Conservation (phyloP, 1,140 invertebrate species). For the silkworm (Bombyx mori) region ASM3026992v2 NC_085131.1:10430501-10431000, state of each 20-base stretch:
- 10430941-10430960: too few species aligned
- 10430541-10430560: slow-evolving; percentile 69
- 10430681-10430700: slow-evolving; percentile 32
- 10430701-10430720: slow-evolving; percentile 39
- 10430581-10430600: slow-evolving; percentile 63
- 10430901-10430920: too few species aligned
- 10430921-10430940: too few species aligned
- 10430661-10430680: slow-evolving; percentile 35
- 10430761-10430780: too few species aligned
- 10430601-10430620: slow-evolving; percentile 58
- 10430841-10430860: too few species aligned
- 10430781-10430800: too few species aligned
- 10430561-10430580: slow-evolving; percentile 57
- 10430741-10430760: slow-evolving; percentile 18
- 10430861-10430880: too few species aligned
- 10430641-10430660: slow-evolving; percentile 37
- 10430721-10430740: slow-evolving; percentile 29
- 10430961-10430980: too few species aligned
- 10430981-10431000: too few species aligned
- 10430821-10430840: too few species aligned
- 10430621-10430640: slow-evolving; percentile 51
- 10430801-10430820: too few species aligned
- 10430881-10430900: too few species aligned
- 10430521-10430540: slow-evolving; percentile 41
- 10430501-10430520: slow-evolving; percentile 45